A percentile compares a stretch with the other conserved stretches of the same genome.
Conservation (phyloP, 2,888 invertebrate genomes). For the Odontothrips loti region DNA sequence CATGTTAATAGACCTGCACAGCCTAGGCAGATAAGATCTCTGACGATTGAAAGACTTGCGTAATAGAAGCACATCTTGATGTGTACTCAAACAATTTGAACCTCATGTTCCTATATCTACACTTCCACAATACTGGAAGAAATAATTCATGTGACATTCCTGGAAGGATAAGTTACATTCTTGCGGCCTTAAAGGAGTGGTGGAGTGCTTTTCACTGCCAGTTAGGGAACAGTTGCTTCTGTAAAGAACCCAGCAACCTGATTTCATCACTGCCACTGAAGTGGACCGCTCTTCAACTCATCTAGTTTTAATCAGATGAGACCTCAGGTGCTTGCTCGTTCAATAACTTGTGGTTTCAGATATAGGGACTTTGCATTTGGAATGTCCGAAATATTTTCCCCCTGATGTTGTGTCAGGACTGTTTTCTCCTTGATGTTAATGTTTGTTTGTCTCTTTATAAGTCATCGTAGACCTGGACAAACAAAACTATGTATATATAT, state of each 20-base stretch:
- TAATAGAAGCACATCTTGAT: neutral
- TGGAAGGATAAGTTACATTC: neutral
- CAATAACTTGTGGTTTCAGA: neutral
- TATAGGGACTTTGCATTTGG: neutral
- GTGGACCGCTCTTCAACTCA: constrained; percentile 7
- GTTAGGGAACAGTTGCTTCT: neutral
- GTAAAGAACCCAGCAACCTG: neutral
- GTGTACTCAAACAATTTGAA: neutral
- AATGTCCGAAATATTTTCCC: neutral
- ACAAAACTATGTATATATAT: neutral
- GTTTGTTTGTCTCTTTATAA: neutral
- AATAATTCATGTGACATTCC: constrained; percentile 11
- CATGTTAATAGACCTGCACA: neutral
- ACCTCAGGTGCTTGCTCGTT: neutral
- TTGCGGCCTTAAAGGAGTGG: neutral
- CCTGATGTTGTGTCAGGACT: neutral
- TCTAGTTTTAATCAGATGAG: neutral
- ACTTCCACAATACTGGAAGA: neutral
- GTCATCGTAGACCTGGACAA: neutral
- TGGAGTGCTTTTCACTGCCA: constrained; percentile 20
- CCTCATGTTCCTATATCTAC: neutral
- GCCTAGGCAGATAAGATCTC: neutral
- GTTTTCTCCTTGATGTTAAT: neutral
- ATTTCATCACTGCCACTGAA: neutral
- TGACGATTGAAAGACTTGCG: neutral